Evolutionary conservation across 2,113 vertebrate species (phyloP).

Genomic region (Galemys pyrenaicus): DNA sequence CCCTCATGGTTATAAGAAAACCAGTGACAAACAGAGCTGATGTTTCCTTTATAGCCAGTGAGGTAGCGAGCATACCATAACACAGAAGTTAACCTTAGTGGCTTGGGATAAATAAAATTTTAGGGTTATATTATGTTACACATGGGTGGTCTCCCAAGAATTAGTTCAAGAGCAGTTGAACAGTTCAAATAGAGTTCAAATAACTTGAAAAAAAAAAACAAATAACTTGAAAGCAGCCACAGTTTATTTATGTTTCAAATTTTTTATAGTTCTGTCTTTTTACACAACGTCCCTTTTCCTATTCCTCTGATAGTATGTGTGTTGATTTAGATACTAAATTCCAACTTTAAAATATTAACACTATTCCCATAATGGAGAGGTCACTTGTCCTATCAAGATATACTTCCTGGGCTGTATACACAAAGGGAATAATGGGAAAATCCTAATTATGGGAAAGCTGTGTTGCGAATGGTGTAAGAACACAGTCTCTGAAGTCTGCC

Average conservation of each 20-base stretch:
- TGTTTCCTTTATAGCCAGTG: neutral
- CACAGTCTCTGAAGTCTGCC: neutral
- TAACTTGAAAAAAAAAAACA: neutral
- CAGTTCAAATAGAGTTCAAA: neutral
- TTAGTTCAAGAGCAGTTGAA: conserved; percentile 26
- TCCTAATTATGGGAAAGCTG: neutral
- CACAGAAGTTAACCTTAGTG: neutral
- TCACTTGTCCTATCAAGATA: neutral
- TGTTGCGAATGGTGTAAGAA: neutral
- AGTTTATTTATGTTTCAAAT: neutral
- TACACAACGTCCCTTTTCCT: neutral
- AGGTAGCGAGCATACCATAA: neutral
- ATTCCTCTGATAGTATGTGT: neutral
- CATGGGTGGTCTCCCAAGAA: neutral
- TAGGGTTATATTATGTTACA: neutral
- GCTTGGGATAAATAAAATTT: conserved; percentile 15
- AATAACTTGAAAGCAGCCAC: neutral
- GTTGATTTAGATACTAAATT: conserved; percentile 28
- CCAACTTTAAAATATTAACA: conserved; percentile 24
- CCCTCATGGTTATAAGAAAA: neutral
- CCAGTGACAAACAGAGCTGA: neutral
- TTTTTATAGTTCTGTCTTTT: conserved; percentile 9
- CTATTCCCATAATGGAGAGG: neutral
- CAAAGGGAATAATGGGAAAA: neutral
- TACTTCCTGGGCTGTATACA: neutral